Evolutionary conservation across 2,797 vertebrate species (phyloP).

Genomic region (Poecilia gillii): DNA sequence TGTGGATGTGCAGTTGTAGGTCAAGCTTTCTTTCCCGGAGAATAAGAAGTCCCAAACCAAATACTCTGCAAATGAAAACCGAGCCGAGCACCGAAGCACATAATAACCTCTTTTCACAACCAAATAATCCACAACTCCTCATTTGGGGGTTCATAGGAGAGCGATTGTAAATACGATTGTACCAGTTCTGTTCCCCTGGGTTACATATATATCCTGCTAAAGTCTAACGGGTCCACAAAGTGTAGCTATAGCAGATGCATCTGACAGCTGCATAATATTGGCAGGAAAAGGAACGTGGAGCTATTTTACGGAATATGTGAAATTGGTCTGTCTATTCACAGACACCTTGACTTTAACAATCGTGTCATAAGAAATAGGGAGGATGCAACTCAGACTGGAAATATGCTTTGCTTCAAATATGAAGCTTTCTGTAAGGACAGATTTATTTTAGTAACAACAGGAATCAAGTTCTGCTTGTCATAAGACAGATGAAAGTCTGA

Average conservation of each 20-base stretch:
- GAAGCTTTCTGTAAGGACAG: not conserved
- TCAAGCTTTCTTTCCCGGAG: not conserved
- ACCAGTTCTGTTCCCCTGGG: slow-evolving; percentile 1
- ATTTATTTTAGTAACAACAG: not conserved
- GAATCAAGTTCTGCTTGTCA: not conserved
- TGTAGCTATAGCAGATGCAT: not conserved
- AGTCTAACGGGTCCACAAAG: not conserved
- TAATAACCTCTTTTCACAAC: not conserved
- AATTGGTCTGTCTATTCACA: not conserved
- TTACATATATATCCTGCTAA: not conserved
- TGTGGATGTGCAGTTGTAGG: not conserved
- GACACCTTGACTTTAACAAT: not conserved
- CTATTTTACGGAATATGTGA: not conserved
- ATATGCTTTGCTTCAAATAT: not conserved
- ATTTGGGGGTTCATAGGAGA: not conserved
- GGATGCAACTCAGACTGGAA: not conserved
- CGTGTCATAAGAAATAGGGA: not conserved
- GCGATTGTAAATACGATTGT: not conserved
- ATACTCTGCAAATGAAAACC: not conserved
- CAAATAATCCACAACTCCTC: not conserved
- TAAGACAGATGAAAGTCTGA: not conserved
- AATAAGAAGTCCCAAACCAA: not conserved
- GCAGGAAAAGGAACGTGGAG: not conserved
- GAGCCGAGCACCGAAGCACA: not conserved
- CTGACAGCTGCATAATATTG: not conserved